Evolutionary conservation across 2,113 vertebrate genomes (phyloP).

Genomic region (Eulacestoma nigropectus): DNA sequence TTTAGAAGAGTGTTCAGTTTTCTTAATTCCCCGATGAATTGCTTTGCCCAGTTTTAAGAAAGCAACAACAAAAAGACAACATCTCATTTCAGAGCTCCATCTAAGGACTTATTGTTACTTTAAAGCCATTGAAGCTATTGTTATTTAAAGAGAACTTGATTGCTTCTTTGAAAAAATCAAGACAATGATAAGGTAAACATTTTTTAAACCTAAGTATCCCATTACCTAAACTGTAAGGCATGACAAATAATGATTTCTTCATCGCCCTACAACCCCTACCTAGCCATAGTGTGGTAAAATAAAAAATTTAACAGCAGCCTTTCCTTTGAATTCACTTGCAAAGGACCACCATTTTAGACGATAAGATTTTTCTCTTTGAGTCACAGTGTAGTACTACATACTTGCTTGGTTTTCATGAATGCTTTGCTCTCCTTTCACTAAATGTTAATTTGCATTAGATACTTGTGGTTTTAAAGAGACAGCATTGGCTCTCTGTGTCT

Average conservation of each 20-base stretch:
- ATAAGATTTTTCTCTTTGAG: constrained; percentile 18
- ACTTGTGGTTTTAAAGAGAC: constrained; percentile 49
- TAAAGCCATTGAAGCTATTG: not conserved
- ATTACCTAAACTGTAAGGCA: not conserved
- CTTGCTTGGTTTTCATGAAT: constrained; percentile 36
- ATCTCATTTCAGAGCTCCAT: not conserved
- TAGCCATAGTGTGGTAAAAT: not conserved
- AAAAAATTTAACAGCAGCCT: not conserved
- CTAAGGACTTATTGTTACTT: not conserved
- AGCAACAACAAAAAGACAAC: not conserved
- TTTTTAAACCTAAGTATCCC: not conserved
- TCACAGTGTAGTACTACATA: not conserved
- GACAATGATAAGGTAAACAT: not conserved
- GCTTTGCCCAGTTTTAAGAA: not conserved
- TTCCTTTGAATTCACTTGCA: not conserved
- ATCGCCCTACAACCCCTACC: not conserved
- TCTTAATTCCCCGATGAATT: not conserved
- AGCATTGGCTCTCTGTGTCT: not conserved
- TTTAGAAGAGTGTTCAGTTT: not conserved
- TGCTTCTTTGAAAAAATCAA: constrained; percentile 12
- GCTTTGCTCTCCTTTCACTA: constrained; percentile 6
- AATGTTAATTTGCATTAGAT: constrained; percentile 45
- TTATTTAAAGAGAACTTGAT: not conserved
- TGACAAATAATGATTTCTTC: not conserved
- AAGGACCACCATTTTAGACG: not conserved